These are phyloP conservation scores for Phenacoccus solenopsis DNA, from an alignment of 1,140 invertebrate species.

Conservation along the genomic window DNA sequence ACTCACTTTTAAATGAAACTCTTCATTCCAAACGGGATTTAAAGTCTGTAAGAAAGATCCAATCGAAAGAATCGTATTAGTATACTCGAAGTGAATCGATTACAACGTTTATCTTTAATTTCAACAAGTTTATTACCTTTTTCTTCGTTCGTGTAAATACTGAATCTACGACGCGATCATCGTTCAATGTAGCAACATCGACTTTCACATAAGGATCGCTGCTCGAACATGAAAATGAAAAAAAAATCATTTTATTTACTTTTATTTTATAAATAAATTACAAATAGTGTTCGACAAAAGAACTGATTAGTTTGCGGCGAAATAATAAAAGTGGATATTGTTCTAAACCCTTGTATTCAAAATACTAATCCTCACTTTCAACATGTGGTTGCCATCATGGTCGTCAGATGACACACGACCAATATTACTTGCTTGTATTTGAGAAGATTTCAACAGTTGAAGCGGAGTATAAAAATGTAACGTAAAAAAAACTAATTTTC, in stretches of 20 bases:
- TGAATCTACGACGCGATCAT: slow-evolving; percentile 76
- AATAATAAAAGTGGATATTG: slow-evolving; percentile 5
- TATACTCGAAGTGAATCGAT: slow-evolving; percentile 3
- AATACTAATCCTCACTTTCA: no score
- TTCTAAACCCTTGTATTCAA: no score
- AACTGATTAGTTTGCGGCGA: background rate
- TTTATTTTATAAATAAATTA: background rate
- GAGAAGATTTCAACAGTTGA: no score
- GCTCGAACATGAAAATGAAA: slow-evolving; percentile 19
- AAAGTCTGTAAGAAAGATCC: slow-evolving; percentile 56
- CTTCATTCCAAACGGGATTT: slow-evolving; percentile 93
- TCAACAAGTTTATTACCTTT: slow-evolving; percentile 48
- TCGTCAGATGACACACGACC: no score
- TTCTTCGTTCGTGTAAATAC: slow-evolving; percentile 93
- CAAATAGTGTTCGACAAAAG: background rate
- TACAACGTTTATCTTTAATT: no score
- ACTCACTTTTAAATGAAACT: slow-evolving; percentile 86
- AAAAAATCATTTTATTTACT: slow-evolving; percentile 12
- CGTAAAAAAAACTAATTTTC: no score
- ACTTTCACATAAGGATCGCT: slow-evolving; percentile 95
- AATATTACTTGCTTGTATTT: no score
- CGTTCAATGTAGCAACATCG: slow-evolving; percentile 70
- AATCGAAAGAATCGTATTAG: slow-evolving; percentile 13
- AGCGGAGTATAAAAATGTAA: no score
- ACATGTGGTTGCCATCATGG: no score